Base-by-base conservation (phyloP, 30 jellyfish, hydroid and myxozoan genomes). In the Turritopsis dohrnii region DNA sequence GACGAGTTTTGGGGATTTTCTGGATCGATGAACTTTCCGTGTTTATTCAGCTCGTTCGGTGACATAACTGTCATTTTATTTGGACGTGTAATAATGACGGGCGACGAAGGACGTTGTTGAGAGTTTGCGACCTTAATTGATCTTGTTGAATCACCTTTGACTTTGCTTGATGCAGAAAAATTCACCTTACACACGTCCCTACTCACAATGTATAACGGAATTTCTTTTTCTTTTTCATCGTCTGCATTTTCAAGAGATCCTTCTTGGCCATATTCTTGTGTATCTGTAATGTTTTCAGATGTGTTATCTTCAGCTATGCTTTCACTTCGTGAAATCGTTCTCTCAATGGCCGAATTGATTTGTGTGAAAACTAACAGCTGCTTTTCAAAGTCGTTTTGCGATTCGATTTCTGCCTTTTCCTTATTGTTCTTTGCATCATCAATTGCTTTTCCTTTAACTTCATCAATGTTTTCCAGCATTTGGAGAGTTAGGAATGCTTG, bases 161-260 rank as follows among this genome's bases (percentile, higher is more conserved):
- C 77, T 69, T 27, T 23, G 77, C 77, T 69, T 19, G 77, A 69
- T 23, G 77, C 30, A 69, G 77, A 69, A 9, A 69, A 7, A 69
- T 69, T 69, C 16, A 27, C 30, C 19, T 69, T 69, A 21, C 30
- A 27, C 9, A 69, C 30, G 9, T 69, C 30, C 9, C 19, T 27
- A 69, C 77, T 69, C 22, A 69, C 30, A 19, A 69, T 69, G 22
- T n/a, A 69, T 27, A 69, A 27, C 16, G 28, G 30, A 69, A 23
- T 19, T 19, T 9, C 30, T 19, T 23, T 23, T 27, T 69, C 30
- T 69, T 9, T 69, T 23, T 9, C 16, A 7, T 27, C 77, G 16
- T 69, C 77, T n/a, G 4, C 77, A 0, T 41, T 41, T 41, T 41
- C 60, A 41, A 13, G 9, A 41, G 13, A 41, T 41, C 13, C 60